These are phyloP conservation scores for Thalassoma bifasciatum DNA, from an alignment of 2,113 vertebrate species.

Conservation along the genomic window DNA sequence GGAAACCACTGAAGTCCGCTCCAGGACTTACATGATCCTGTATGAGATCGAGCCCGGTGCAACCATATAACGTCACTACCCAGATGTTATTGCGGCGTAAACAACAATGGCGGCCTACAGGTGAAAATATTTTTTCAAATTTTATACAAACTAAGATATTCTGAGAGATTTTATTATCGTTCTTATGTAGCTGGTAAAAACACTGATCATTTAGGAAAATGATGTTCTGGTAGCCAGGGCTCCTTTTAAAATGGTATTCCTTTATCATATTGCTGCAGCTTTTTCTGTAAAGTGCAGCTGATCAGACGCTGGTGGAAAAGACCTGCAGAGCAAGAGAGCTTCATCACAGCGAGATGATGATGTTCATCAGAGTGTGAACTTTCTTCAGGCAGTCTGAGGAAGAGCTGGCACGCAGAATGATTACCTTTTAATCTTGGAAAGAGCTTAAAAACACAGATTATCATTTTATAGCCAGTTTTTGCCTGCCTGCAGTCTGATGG, in stretches of 20 bases:
- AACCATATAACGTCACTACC: no score
- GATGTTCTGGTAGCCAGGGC: no score
- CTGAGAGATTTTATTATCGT: no score
- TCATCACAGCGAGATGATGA: slow-evolving; percentile 64
- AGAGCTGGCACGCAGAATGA: slow-evolving; percentile 47
- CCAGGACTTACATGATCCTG: no score
- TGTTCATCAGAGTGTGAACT: slow-evolving; percentile 67
- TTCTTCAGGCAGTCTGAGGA: slow-evolving; percentile 56
- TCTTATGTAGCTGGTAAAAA: no score
- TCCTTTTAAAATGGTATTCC: background rate
- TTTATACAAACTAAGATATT: no score
- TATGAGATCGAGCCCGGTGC: no score
- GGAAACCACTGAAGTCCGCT: no score
- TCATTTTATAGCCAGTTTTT: slow-evolving; percentile 27
- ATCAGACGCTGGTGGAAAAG: slow-evolving; percentile 41
- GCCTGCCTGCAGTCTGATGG: background rate
- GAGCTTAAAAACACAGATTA: slow-evolving; percentile 26
- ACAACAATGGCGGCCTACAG: no score
- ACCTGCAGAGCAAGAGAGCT: slow-evolving; percentile 56
- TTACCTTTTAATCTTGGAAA: slow-evolving; percentile 52
- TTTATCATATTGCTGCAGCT: background rate
- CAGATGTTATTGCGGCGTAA: no score
- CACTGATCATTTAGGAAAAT: no score
- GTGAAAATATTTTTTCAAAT: no score
- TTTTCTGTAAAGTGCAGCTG: slow-evolving; percentile 33